phyloP scores from a whole-genome alignment of 2,888 invertebrate species.

The Linnaemya vulpina region DNA sequence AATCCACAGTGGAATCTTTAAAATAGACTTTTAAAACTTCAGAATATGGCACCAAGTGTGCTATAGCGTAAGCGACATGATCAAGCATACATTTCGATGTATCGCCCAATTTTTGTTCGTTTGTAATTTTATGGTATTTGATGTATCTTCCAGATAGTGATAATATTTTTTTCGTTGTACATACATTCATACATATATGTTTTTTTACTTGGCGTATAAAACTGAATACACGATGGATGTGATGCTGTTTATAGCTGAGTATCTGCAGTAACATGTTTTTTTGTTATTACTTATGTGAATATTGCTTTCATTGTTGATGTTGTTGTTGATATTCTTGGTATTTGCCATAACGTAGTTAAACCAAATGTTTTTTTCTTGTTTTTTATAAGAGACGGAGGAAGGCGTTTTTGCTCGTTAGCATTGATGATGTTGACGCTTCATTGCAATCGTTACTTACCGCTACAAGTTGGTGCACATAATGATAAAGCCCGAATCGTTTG shows the following conservation, averaged over 20 bases:
- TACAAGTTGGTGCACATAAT: conserved; percentile 52
- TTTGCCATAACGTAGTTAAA: conserved; percentile 55
- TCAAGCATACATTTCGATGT: no score
- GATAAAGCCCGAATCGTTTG: conserved; percentile 50
- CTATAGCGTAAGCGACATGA: no score
- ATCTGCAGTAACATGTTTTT: conserved; percentile 51
- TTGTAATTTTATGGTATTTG: background rate
- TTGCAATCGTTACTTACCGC: conserved; percentile 55
- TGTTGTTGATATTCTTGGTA: conserved; percentile 53
- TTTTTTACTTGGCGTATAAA: background rate
- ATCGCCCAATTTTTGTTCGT: no score
- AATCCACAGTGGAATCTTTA: no score
- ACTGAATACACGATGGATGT: background rate
- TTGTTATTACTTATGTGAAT: conserved; percentile 32
- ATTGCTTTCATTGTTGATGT: background rate
- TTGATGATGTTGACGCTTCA: conserved; percentile 67
- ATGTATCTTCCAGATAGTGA: background rate
- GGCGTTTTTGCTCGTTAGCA: conserved; percentile 68
- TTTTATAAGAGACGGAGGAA: conserved; percentile 47
- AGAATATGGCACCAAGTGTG: no score
- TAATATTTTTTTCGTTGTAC: background rate
- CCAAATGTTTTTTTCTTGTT: conserved; percentile 29
- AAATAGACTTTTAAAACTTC: no score
- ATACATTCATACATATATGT: no score
- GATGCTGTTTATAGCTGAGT: background rate